A percentile compares a stretch with the other conserved stretches of the same genome.
Conservation (phyloP, 2,113 vertebrate genomes). For the Centrocercus urophasianus region DNA sequence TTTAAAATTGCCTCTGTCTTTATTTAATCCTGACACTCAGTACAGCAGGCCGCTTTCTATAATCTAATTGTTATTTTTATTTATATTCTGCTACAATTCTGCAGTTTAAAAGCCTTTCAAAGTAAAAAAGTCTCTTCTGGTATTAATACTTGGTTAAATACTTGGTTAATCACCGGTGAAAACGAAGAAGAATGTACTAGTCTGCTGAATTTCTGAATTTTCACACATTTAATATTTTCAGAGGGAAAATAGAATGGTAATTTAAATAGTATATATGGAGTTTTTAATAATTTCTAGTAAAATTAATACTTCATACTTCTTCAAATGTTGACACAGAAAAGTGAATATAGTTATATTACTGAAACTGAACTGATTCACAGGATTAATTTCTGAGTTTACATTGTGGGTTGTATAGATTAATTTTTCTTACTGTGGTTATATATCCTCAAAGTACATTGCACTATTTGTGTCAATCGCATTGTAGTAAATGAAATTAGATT, state of each 20-base stretch:
- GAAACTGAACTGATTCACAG: background rate
- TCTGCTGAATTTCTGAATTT: background rate
- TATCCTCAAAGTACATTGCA: background rate
- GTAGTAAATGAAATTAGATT: background rate
- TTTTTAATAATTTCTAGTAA: background rate
- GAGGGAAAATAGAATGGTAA: background rate
- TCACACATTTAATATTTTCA: background rate
- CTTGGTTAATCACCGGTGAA: background rate
- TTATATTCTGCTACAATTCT: background rate
- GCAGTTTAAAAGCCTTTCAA: background rate
- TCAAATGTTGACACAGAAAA: background rate
- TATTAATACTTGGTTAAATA: background rate
- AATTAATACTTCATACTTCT: background rate
- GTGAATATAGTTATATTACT: background rate
- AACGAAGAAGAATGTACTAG: background rate
- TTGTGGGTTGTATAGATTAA: background rate
- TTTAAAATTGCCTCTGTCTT: background rate
- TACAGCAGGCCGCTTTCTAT: background rate
- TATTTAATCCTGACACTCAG: background rate
- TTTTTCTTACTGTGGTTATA: background rate
- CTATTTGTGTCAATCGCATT: background rate
- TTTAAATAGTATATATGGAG: background rate
- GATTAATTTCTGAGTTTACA: background rate
- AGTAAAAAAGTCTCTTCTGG: background rate
- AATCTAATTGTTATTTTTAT: background rate